Evolutionary conservation across 2,888 invertebrate genomes (phyloP).

Genomic region (Lochmaea capreae): DNA sequence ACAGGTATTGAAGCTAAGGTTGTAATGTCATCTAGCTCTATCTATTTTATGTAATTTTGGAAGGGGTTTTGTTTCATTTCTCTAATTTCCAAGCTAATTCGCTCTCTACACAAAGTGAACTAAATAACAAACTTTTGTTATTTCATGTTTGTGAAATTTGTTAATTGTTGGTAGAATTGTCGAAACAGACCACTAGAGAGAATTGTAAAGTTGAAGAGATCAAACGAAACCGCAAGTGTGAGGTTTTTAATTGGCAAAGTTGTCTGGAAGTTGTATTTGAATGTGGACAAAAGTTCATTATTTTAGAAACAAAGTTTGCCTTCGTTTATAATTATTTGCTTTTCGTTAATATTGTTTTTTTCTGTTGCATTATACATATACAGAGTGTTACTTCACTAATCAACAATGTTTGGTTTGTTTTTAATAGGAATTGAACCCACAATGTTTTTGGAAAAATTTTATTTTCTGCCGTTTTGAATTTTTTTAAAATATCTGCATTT

Average conservation of each 20-base stretch:
- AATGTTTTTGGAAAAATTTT: not conserved
- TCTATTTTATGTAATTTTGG: too few relatives aligned
- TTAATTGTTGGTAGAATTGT: not conserved
- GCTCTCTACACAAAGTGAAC: not conserved
- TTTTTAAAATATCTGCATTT: too few relatives aligned
- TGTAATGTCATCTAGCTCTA: too few relatives aligned
- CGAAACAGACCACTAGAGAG: conserved; percentile 1
- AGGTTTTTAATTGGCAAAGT: conserved; percentile 2
- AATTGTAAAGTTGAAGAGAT: not conserved
- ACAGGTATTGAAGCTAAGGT: too few relatives aligned
- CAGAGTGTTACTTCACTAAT: not conserved
- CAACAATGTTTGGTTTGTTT: too few relatives aligned
- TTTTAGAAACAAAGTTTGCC: not conserved
- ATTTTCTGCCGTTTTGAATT: too few relatives aligned
- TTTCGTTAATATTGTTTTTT: not conserved
- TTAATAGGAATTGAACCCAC: too few relatives aligned
- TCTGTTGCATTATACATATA: not conserved
- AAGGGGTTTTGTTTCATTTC: not conserved
- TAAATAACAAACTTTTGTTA: not conserved
- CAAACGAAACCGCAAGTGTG: not conserved
- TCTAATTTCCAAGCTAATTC: not conserved
- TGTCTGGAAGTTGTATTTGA: not conserved
- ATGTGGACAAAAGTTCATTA: not conserved
- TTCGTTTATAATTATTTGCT: not conserved
- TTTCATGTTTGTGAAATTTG: not conserved